Conservation (phyloP, 2,797 vertebrate genomes). For the Pangasius sanitwongsei region DNA sequence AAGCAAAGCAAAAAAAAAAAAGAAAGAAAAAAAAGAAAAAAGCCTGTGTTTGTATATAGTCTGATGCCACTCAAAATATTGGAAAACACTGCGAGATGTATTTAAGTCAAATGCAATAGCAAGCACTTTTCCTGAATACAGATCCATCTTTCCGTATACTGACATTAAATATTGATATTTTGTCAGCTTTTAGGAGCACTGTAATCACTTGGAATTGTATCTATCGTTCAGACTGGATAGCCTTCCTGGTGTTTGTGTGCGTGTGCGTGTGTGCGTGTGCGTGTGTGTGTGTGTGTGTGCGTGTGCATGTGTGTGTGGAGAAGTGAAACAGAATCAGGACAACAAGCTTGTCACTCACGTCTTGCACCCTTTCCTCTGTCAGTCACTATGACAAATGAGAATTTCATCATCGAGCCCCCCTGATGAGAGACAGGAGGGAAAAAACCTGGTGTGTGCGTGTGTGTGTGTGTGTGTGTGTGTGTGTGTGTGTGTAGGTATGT, state of each 20-base stretch:
- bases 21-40: no score
- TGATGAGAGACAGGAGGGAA: conserved; percentile 63
- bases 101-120: background rate
- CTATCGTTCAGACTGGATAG: background rate
- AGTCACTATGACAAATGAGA: conserved; percentile 72
- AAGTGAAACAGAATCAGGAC: conserved; percentile 60
- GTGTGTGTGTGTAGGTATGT: background rate
- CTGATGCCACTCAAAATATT: background rate
- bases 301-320: conserved; percentile 21
- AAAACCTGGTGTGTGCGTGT: background rate
- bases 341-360: conserved; percentile 45
- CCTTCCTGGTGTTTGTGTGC: background rate
- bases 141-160: background rate
- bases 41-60: background rate
- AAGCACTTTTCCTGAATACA: background rate
- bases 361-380: conserved; percentile 60
- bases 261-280: background rate
- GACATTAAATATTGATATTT: background rate
- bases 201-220: background rate
- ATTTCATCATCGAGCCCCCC: conserved; percentile 62
- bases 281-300: background rate
- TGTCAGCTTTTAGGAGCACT: background rate
- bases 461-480: background rate
- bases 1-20: no score
- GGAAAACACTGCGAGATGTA: background rate